Base-by-base conservation (phyloP, 2,797 vertebrate species). In the Myioborus melanocephalus region DNA sequence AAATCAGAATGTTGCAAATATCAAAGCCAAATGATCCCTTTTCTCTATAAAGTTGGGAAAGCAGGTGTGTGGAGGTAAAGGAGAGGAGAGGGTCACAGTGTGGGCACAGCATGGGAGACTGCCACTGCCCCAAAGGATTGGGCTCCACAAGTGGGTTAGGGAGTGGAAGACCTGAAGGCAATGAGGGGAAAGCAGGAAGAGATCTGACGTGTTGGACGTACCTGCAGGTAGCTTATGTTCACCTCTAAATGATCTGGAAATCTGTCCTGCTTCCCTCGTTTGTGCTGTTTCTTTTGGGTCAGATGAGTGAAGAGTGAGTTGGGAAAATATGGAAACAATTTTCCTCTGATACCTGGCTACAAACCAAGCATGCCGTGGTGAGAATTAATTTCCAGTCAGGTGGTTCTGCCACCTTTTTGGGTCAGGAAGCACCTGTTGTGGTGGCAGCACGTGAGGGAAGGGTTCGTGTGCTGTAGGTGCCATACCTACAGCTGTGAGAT, bases 71-170 rank as follows among this genome's bases (percentile, higher is more conserved):
- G 44, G 56, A 88, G 41, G 23, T 56, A 49, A 27, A 28, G 35
- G 57, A 80, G 49, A 43, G 39, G 52, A 79, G 53, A 21, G 23
- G 34, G 39, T 65, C 49, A 13, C 10, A 68, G 55, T 34, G 21
- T 10, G 12, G 26, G 28, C 23, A 35, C 0, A 2, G 18, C 3
- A 0, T 19, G 41, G 32, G 37, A 76, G 16, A 61, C 8, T 1
- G 2, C 37, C 9, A 4, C 32, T 73, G 47, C 20, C 23, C 37
- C 7, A 14, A 60, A 89, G 66, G 64, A 32, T 0, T 70, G 24
- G 7, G 39, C 49, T 86, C 41, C 75, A 70, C 70, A 83, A 35
- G 66, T 77, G 49, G 5, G 14, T 66, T 55, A 88, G 41, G 56
- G 60, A 68, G 23, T 37, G 24, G 27, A 83, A 64, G 43, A 79